Conservation (phyloP, 2,113 vertebrate species). For the Gadus macrocephalus region DNA sequence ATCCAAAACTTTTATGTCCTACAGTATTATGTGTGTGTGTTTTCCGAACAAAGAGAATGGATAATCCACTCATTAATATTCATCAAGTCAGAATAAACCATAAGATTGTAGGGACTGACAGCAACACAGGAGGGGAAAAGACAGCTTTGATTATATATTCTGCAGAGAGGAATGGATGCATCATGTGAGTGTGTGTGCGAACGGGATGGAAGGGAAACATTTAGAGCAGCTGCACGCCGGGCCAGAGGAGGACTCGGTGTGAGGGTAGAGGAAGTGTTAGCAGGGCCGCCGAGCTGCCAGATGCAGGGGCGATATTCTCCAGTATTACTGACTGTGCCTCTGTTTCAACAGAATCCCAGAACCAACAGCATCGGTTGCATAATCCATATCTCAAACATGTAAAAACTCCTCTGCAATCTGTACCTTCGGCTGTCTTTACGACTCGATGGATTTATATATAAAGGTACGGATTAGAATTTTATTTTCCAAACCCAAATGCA, state of each 20-base stretch:
- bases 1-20: constrained; percentile 56
- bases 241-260: constrained; percentile 15
- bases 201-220: constrained; percentile 26
- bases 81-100: constrained; percentile 51
- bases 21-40: constrained; percentile 47
- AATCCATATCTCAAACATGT: not conserved
- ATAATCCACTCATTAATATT: constrained; percentile 71
- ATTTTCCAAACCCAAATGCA: too few relatives aligned
- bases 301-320: constrained; percentile 21
- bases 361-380: not conserved
- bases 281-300: constrained; percentile 4
- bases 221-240: constrained; percentile 49
- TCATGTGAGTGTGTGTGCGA: constrained; percentile 30
- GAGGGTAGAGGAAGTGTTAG: not conserved
- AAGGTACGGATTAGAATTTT: too few relatives aligned
- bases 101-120: constrained; percentile 50
- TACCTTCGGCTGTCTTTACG: too few relatives aligned
- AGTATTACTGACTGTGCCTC: not conserved
- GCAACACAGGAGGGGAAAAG: constrained; percentile 30
- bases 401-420: not conserved
- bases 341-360: not conserved
- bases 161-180: constrained; percentile 37
- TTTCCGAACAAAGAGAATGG: constrained; percentile 61
- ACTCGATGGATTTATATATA: too few relatives aligned
- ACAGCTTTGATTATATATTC: constrained; percentile 70